A percentile compares a stretch with the other conserved stretches of the same genome.
phyloP scores from a whole-genome alignment of 2,113 vertebrate species.

The Petrocephalus microphthalmus region DNA sequence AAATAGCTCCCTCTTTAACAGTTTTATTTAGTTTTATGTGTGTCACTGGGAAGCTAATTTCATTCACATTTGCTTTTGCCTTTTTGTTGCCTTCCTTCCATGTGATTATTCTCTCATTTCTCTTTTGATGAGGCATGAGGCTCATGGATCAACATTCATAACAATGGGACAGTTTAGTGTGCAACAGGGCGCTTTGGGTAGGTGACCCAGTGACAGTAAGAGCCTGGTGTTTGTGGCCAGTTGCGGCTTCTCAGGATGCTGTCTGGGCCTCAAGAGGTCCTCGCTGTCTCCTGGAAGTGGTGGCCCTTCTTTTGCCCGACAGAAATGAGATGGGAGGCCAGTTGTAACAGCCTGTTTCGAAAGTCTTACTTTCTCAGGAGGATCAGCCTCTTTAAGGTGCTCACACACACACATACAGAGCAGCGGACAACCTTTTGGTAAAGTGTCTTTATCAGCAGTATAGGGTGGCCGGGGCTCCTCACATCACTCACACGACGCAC shows the following conservation, averaged over 20 bases:
- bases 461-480: background rate
- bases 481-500: background rate
- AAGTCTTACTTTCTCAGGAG: background rate
- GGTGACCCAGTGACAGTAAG: too few species aligned
- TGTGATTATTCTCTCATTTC: constrained; percentile 17
- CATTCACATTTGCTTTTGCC: background rate
- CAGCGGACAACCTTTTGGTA: background rate
- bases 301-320: background rate
- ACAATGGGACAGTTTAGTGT: constrained; percentile 38
- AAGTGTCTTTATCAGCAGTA: background rate
- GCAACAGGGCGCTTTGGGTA: background rate
- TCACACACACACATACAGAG: background rate
- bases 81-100: background rate
- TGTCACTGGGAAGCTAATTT: background rate
- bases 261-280: background rate
- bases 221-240: background rate
- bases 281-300: background rate
- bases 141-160: constrained; percentile 53
- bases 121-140: constrained; percentile 45
- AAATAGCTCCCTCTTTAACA: constrained; percentile 53
- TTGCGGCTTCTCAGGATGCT: background rate
- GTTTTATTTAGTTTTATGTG: constrained; percentile 22
- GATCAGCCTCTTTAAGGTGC: background rate
- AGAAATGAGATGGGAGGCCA: background rate
- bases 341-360: background rate